Evolutionary conservation across 2,888 invertebrate species (phyloP).

Genomic region (Drosophila dives): DNA sequence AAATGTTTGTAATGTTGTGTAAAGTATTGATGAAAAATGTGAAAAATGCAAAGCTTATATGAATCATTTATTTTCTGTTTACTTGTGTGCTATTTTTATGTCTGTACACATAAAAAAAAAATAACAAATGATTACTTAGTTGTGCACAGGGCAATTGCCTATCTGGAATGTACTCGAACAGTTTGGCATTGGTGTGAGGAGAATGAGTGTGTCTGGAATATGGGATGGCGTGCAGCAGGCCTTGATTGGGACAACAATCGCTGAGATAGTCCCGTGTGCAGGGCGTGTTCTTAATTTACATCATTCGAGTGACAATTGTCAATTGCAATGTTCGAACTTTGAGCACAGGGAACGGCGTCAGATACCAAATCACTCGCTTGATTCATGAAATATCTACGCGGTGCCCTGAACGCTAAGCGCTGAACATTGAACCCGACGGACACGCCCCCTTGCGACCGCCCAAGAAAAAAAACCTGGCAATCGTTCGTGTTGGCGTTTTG

Average conservation of each 20-base stretch:
- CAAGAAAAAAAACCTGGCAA: constrained; percentile 44
- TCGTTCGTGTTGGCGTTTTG: constrained; percentile 26
- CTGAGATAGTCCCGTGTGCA: constrained; percentile 58
- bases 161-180: constrained; percentile 1
- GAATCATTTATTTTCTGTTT: background rate
- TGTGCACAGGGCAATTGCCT: constrained; percentile 1
- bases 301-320: constrained; percentile 25
- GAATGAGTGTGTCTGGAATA: background rate
- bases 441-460: constrained; percentile 40
- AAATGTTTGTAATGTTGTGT: background rate
- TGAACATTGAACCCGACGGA: constrained; percentile 44
- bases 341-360: constrained; percentile 41
- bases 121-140: background rate
- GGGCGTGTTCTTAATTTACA: constrained; percentile 61
- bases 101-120: background rate
- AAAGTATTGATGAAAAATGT: background rate
- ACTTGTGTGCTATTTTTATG: background rate
- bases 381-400: constrained; percentile 79
- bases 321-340: constrained; percentile 38
- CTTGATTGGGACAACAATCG: background rate
- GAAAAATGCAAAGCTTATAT: background rate
- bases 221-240: background rate
- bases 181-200: background rate
- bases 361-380: constrained; percentile 77
- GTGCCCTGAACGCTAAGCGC: constrained; percentile 25